Evolutionary conservation across 2,113 vertebrate genomes (phyloP).

Genomic region (Dolichotis patagonum): DNA sequence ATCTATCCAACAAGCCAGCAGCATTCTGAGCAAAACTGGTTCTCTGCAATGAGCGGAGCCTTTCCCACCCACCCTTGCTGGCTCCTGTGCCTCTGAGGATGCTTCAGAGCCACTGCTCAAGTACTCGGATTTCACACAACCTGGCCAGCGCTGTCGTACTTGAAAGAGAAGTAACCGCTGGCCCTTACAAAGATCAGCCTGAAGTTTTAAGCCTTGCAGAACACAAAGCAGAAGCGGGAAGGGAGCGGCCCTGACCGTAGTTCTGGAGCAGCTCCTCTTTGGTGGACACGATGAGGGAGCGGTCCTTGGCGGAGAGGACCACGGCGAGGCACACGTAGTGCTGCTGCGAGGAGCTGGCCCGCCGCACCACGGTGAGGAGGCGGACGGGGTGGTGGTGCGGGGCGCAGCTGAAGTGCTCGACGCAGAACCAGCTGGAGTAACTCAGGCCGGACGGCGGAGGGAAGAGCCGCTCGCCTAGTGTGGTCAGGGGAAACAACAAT

Average conservation of each 20-base stretch:
- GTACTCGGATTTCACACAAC: neutral
- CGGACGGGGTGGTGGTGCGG: conserved; percentile 94
- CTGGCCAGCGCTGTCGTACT: neutral
- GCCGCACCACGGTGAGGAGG: conserved; percentile 93
- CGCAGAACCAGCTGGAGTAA: conserved; percentile 98
- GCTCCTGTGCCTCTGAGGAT: neutral
- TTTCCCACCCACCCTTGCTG: neutral
- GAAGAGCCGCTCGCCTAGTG: conserved; percentile 95
- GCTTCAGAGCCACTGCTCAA: conserved; percentile 28
- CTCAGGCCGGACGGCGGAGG: conserved; percentile 97
- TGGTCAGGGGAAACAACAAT: neutral
- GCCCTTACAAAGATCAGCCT: neutral
- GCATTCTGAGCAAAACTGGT: conserved; percentile 44
- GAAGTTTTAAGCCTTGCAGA: neutral
- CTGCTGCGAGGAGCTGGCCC: conserved; percentile 96
- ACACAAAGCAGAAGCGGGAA: conserved; percentile 15
- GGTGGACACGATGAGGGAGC: conserved; percentile 96
- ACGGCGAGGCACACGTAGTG: conserved; percentile 96
- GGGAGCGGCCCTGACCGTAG: conserved; percentile 87
- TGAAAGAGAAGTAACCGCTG: neutral
- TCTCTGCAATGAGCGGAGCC: neutral
- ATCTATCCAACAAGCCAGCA: conserved; percentile 25
- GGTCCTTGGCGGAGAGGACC: conserved; percentile 95
- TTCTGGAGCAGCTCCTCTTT: conserved; percentile 98
- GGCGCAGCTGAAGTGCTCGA: conserved; percentile 93